Percentiles rank a stretch among this genome's conserved stretches.
These are phyloP conservation scores for Xiphias gladius DNA, from an alignment of 2,113 vertebrate species.

Conservation along the genomic window DNA sequence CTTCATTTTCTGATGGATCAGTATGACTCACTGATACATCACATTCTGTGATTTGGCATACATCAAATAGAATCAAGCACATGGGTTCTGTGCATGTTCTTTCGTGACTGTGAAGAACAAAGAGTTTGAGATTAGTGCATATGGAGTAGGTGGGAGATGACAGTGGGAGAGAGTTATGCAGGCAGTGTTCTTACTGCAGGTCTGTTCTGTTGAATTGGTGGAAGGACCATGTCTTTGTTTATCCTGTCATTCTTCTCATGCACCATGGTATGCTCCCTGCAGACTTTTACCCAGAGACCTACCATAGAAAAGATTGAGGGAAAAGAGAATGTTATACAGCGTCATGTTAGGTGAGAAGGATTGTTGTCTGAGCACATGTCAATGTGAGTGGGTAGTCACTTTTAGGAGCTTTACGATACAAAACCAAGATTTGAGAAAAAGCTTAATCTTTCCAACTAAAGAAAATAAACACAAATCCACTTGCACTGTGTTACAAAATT, in stretches of 20 bases:
- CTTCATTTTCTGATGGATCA: conserved; percentile 20
- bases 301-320: conserved; percentile 31
- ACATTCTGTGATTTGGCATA: conserved; percentile 44
- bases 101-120: conserved; percentile 58
- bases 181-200: conserved; percentile 68
- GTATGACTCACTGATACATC: conserved; percentile 47
- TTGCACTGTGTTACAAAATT: conserved; percentile 10
- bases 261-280: conserved; percentile 63
- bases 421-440: conserved; percentile 22
- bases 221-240: conserved; percentile 52
- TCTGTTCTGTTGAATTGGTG: conserved; percentile 58
- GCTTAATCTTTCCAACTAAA: conserved; percentile 24
- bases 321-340: background rate
- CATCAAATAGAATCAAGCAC: conserved; percentile 50
- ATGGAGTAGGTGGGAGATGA: conserved; percentile 42
- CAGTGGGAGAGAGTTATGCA: conserved; percentile 48
- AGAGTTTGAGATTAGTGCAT: conserved; percentile 53
- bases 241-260: conserved; percentile 54
- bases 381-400: background rate
- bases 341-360: conserved; percentile 2
- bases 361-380: conserved; percentile 6
- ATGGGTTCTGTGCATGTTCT: conserved; percentile 45
- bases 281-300: conserved; percentile 45
- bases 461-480: conserved; percentile 20
- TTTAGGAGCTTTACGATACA: background rate